Percentiles rank a stretch among this genome's conserved stretches.
These are phyloP conservation scores for Dendrolimus punctatus DNA, from an alignment of 1,140 invertebrate genomes.

Conservation along the genomic window DNA sequence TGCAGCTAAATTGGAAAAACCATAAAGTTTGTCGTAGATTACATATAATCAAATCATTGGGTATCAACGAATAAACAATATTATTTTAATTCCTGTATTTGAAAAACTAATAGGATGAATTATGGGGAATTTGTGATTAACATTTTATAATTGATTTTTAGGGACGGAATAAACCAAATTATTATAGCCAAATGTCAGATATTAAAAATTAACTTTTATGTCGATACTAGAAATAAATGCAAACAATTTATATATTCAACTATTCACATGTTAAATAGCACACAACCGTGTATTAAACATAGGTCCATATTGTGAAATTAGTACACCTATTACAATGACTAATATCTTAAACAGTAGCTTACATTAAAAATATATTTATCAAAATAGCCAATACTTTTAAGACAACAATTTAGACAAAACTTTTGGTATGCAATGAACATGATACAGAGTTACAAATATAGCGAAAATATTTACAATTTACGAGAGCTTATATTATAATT, in stretches of 20 bases:
- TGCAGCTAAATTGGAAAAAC: too few species aligned
- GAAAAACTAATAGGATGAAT: not conserved
- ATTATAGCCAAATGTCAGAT: slow-evolving; percentile 6
- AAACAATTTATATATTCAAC: slow-evolving; percentile 20
- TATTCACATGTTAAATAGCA: slow-evolving; percentile 32
- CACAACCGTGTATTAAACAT: slow-evolving; percentile 27
- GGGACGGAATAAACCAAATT: slow-evolving; percentile 58
- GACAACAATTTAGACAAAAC: slow-evolving; percentile 22
- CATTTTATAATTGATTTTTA: slow-evolving; percentile 22
- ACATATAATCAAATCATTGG: too few species aligned
- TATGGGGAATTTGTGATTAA: not conserved
- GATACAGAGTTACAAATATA: slow-evolving; percentile 23
- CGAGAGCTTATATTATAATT: slow-evolving; percentile 14
- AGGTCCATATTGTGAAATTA: slow-evolving; percentile 12
- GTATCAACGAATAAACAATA: too few species aligned
- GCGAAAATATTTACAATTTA: slow-evolving; percentile 33
- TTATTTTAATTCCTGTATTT: too few species aligned
- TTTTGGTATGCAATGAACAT: slow-evolving; percentile 27
- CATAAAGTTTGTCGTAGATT: too few species aligned
- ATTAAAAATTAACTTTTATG: not conserved
- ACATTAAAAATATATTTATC: slow-evolving; percentile 22
- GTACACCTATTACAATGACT: slow-evolving; percentile 6
- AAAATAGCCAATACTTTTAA: slow-evolving; percentile 25
- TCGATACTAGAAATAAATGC: slow-evolving; percentile 9
- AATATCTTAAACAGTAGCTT: slow-evolving; percentile 18